Evolutionary conservation across 2,113 vertebrate species (phyloP).

Genomic region (Antigone vipio): DNA sequence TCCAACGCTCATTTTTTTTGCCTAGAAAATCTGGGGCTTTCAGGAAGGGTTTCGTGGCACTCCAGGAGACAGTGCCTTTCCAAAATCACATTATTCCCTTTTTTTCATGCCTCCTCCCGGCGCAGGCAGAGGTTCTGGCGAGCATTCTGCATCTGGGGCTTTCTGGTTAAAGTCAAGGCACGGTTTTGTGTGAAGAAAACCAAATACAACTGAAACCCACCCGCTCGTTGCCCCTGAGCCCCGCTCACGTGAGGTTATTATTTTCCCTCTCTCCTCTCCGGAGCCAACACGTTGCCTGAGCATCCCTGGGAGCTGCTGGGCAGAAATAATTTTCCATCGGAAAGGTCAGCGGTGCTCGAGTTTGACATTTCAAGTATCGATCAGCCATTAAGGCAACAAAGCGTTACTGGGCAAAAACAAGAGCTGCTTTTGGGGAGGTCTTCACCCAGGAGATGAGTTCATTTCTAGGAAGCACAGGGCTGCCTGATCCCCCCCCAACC

Average conservation of each 20-base stretch:
- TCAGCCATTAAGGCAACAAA: background rate
- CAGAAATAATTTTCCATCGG: background rate
- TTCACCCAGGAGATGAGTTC: background rate
- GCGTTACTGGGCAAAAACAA: background rate
- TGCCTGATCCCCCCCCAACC: background rate
- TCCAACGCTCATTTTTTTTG: rapidly evolving
- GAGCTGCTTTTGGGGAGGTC: background rate
- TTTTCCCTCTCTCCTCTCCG: background rate
- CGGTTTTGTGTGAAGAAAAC: background rate
- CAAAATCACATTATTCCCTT: background rate
- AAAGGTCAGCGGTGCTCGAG: background rate
- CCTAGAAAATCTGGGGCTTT: background rate
- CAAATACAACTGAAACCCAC: background rate
- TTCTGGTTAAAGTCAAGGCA: background rate
- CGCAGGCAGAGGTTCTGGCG: background rate
- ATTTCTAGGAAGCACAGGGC: background rate
- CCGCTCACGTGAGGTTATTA: background rate
- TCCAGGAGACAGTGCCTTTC: background rate
- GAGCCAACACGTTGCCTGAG: rapidly evolving
- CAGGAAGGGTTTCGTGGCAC: background rate
- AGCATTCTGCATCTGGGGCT: background rate
- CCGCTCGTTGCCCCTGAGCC: background rate
- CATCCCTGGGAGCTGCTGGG: background rate
- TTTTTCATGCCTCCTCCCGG: background rate
- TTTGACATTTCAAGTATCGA: constrained; percentile 5